Evolutionary conservation across 1,140 invertebrate species (phyloP).

Genomic region (Eriocheir sinensis): DNA sequence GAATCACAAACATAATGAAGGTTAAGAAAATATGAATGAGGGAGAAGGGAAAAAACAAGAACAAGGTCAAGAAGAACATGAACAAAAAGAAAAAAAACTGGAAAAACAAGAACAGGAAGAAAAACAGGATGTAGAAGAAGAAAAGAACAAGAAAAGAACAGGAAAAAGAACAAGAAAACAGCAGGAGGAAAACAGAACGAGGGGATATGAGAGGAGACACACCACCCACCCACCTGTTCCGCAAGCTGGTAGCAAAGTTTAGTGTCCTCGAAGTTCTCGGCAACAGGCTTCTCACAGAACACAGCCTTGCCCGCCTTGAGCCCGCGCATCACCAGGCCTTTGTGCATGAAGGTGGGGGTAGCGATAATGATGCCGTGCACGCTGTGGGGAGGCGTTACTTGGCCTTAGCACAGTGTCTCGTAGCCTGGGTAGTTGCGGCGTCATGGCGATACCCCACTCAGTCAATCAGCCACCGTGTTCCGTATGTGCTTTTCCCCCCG

Average conservation of each 20-base stretch:
- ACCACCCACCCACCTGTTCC: constrained; percentile 83
- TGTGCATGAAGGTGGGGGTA: constrained; percentile 86
- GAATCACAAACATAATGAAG: no score
- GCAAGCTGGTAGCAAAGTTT: constrained; percentile 85
- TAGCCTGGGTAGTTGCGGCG: no score
- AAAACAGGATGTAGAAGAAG: neutral
- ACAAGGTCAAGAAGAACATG: neutral
- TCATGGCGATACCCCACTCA: no score
- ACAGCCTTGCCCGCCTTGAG: constrained; percentile 86
- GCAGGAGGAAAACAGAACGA: no score
- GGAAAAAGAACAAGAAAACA: neutral
- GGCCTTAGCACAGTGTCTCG: no score
- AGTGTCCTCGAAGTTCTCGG: constrained; percentile 83
- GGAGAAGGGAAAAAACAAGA: neutral
- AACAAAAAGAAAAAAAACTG: neutral
- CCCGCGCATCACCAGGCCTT: constrained; percentile 84
- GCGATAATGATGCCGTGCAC: constrained; percentile 84
- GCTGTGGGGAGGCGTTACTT: constrained; percentile 81
- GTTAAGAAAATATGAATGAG: no score
- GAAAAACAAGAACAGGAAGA: no score
- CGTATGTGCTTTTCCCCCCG: no score
- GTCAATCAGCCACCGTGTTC: no score
- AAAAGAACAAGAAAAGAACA: neutral
- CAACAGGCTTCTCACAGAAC: constrained; percentile 89
- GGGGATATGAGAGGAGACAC: neutral